Percentiles rank a stretch among this genome's conserved stretches.
Conservation (phyloP, 2,888 invertebrate species). For the Amiota mariae region DNA sequence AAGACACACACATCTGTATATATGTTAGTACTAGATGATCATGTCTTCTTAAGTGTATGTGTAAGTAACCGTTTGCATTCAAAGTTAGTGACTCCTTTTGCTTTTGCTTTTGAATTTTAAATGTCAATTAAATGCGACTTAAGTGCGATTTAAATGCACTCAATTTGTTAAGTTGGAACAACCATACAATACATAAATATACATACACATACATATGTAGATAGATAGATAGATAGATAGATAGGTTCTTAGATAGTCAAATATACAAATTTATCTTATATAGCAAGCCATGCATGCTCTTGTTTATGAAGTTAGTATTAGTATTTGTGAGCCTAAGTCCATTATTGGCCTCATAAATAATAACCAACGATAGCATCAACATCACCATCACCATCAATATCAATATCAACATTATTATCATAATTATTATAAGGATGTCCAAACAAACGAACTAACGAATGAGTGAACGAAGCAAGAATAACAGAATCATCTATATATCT, state of each 20-base stretch:
- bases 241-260: too few species aligned
- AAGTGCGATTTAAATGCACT: slow-evolving; percentile 58
- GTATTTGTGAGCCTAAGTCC: too few species aligned
- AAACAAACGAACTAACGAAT: too few species aligned
- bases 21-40: neutral
- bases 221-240: neutral
- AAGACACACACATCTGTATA: neutral
- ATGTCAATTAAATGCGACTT: slow-evolving; percentile 58
- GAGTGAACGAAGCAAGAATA: too few species aligned
- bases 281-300: too few species aligned
- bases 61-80: slow-evolving; percentile 21
- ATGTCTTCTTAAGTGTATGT: neutral
- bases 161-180: slow-evolving; percentile 47
- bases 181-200: slow-evolving; percentile 10
- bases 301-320: too few species aligned
- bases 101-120: slow-evolving; percentile 59
- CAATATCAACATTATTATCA: slow-evolving; percentile 8
- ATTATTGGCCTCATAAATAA: slow-evolving; percentile 46
- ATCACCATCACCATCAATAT: slow-evolving; percentile 2
- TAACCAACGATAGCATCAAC: slow-evolving; percentile 46
- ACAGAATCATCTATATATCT: neutral
- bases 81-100: slow-evolving; percentile 42
- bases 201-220: neutral
- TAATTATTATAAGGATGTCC: neutral
- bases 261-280: too few species aligned